These are phyloP conservation scores for Halichoeres trimaculatus DNA, from an alignment of 2,113 vertebrate species.

Conservation along the genomic window DNA sequence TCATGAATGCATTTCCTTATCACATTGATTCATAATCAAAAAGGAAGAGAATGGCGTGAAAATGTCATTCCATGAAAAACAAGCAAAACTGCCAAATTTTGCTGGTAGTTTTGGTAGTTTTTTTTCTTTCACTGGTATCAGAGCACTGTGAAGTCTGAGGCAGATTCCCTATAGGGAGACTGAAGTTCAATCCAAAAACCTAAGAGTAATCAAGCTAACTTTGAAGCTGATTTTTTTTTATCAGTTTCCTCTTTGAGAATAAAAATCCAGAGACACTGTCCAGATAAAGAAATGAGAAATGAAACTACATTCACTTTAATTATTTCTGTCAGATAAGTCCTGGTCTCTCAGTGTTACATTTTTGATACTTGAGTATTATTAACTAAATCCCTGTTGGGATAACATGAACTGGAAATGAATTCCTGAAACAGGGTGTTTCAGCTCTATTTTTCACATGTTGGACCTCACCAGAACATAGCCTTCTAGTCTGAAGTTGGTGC, in stretches of 20 bases:
- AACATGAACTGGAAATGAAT: background rate
- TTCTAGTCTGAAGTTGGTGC: constrained; percentile 10
- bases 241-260: background rate
- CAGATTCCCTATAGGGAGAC: too few species aligned
- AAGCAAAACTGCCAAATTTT: too few species aligned
- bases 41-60: too few species aligned
- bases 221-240: too few species aligned
- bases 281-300: background rate
- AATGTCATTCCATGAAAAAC: too few species aligned
- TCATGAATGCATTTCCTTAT: constrained; percentile 5
- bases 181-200: too few species aligned
- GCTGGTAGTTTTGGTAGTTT: too few species aligned
- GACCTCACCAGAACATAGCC: constrained; percentile 1
- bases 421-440: background rate
- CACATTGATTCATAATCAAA: background rate
- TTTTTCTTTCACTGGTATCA: too few species aligned
- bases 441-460: constrained; percentile 6
- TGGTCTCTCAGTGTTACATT: background rate
- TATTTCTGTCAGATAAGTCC: background rate
- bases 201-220: background rate
- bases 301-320: background rate
- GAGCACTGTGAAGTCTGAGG: too few species aligned
- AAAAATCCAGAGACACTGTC: background rate
- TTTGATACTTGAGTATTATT: background rate
- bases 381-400: background rate